Evolutionary conservation across 2,113 vertebrate species (phyloP).

Genomic region (Ctenodactylus gundi): DNA sequence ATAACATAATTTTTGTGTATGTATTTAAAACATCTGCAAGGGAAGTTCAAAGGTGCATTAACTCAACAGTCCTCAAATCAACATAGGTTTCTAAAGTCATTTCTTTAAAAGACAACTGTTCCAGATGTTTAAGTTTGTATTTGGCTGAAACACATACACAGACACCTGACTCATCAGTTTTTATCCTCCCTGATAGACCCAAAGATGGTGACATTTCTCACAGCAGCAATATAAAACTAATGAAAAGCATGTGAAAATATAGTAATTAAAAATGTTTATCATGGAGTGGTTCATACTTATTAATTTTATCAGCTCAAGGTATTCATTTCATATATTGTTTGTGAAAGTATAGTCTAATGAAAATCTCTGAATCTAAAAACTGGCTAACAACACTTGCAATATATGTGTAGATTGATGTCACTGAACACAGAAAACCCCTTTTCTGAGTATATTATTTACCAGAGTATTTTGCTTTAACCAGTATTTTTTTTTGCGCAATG

Average conservation of each 20-base stretch:
- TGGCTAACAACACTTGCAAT: not conserved
- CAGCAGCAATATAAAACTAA: not conserved
- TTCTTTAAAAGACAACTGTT: conserved; percentile 16
- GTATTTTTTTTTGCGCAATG: not conserved
- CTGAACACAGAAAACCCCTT: not conserved
- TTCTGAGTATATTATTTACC: not conserved
- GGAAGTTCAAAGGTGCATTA: conserved; percentile 27
- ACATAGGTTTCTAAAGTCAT: conserved; percentile 17
- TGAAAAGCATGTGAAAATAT: conserved; percentile 10
- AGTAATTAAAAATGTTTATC: conserved; percentile 8
- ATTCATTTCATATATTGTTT: not conserved
- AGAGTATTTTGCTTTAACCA: not conserved
- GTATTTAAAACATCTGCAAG: conserved; percentile 43
- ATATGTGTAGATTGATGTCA: not conserved
- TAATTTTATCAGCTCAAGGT: conserved; percentile 43
- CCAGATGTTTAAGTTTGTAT: not conserved
- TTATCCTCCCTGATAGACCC: not conserved
- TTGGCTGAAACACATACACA: not conserved
- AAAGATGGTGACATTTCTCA: conserved; percentile 40
- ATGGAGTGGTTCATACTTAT: not conserved
- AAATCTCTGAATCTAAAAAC: conserved; percentile 21
- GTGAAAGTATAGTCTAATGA: not conserved
- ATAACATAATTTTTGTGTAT: not conserved
- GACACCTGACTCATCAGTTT: not conserved
- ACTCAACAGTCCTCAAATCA: conserved; percentile 37